Base-by-base conservation (phyloP, 1,140 invertebrate species). In the Aphis gossypii region DNA sequence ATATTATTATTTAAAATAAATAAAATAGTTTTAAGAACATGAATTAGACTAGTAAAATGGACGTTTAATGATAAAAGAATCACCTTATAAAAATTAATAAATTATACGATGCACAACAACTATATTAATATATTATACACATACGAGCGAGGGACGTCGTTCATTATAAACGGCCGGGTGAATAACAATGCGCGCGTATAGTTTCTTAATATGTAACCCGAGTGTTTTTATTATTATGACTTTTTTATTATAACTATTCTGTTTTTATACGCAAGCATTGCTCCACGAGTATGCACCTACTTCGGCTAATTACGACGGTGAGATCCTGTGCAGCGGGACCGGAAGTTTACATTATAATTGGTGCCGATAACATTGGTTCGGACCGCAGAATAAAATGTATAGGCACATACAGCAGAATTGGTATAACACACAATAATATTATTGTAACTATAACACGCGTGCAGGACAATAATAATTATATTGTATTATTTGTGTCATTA, bases 121-220 rank as follows among this genome's bases (percentile, higher is more conserved):
- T n/a, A 18, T 30, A 30, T 30, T 60, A 60, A 30, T 4, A 60
- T n/a, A 68, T n/a, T 18, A 60, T 68, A 18, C 60, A 76, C 60
- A 76, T n/a, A n/a, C 60, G n/a, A 76, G 30, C n/a, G n/a, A 76
- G 14, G 30, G 60, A 76, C 60, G 4, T 76, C 60, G 60, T 76
- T 76, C 60, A 76, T 76, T 76, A 76, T 68, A 68, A 68, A 68
- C 60, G 60, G 60, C 60, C 60, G 60, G 60, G 30, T 68, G 60
- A 68, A 68, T 68, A 68, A 60, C 56, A 60, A 60, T 68, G 60
- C 60, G 30, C 60, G 9, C 60, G 60, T 11, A 68, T 68, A n/a
- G 60, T 68, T 68, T 68, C 60, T n/a, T 68, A 68, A 68, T 68
- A 68, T 68, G 60, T 68, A 68, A 68, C 60, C 60, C 11, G 30